Conservation (phyloP, 2,888 invertebrate species). For the Troides aeacus region DNA sequence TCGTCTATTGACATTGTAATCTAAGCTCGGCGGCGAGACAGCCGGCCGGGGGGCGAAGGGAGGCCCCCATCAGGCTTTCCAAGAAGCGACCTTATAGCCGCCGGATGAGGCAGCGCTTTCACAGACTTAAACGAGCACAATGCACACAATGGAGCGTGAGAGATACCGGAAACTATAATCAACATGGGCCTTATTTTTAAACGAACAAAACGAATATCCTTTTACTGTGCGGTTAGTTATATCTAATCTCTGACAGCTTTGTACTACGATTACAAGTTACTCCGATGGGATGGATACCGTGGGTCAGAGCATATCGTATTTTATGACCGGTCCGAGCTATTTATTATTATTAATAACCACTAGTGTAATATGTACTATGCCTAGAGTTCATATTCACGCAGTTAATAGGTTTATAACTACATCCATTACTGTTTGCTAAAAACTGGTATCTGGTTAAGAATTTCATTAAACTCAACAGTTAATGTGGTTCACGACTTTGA, state of each 20-base stretch:
- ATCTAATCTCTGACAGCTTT: conserved; percentile 28
- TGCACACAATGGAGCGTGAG: conserved; percentile 59
- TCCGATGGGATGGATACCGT: not conserved
- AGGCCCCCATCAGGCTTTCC: conserved; percentile 55
- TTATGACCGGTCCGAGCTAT: not conserved
- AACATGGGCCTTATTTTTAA: conserved; percentile 56
- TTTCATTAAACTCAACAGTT: too few species aligned
- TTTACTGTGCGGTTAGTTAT: conserved; percentile 35
- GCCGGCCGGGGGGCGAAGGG: conserved; percentile 38
- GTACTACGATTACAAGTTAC: conserved; percentile 14
- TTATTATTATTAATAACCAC: too few species aligned
- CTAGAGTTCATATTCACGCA: too few species aligned
- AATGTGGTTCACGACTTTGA: too few species aligned
- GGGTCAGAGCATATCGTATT: not conserved
- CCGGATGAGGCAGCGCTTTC: conserved; percentile 50
- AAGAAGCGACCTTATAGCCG: conserved; percentile 55
- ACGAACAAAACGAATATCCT: conserved; percentile 48
- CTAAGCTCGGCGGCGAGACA: conserved; percentile 51
- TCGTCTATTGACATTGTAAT: conserved; percentile 67
- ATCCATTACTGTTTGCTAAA: too few species aligned
- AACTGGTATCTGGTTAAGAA: too few species aligned
- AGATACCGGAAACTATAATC: conserved; percentile 72
- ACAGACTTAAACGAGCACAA: conserved; percentile 45
- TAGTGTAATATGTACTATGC: too few species aligned
- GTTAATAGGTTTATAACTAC: too few species aligned